Evolutionary conservation across 2,888 invertebrate genomes (phyloP), one percentile per base, ranked within the genome.

Genomic region (Pogonocherus hispidulus): DNA sequence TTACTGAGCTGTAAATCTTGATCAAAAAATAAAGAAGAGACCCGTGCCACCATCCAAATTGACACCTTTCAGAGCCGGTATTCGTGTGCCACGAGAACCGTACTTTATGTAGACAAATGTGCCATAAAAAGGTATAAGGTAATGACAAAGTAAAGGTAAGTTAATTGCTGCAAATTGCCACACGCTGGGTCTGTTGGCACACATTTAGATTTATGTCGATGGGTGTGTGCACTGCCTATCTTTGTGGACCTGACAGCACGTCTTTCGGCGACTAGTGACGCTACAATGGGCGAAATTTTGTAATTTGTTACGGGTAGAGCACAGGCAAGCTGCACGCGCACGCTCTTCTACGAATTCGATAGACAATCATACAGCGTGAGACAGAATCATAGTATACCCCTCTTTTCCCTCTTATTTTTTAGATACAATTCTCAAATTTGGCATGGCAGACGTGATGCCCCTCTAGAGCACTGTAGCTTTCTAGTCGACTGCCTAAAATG

Each of bases 181-280:
- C 76, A 68, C 67, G 74, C 74, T 76, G 74, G 63, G 68, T 66
- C 69, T 74, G 74, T 75, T 75, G 75, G 71, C 63, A 73, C 66
- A 76, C 75, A 75, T 75, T 72, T 67, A 76, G 72, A 76, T 76
- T 76, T 76, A 76, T 74, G 74, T 65, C 49, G 55, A 51, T 72
- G 60, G 67, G 73, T 65, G 70, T 69, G 72, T 72, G 69, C 71
- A 71, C 69, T 73, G 66, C 74, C 68, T 72, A 67, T 69, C 67
- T 71, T 67, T 71, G 54, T 66, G 69, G 57, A 57, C 41, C 55
- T 70, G 72, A 74, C 74, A 72, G 70, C 66, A 47, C 35, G 62
- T 51, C 62, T 62, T 27, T 62, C 51, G 51, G 37, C 51, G 49
- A 16, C 49, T 19, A 27, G n/a, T n/a, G n/a, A n/a, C n/a, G n/a